Evolutionary conservation across 2,888 invertebrate genomes (phyloP), one percentile per base, ranked within the genome.

Genomic region (Sturmia bella): DNA sequence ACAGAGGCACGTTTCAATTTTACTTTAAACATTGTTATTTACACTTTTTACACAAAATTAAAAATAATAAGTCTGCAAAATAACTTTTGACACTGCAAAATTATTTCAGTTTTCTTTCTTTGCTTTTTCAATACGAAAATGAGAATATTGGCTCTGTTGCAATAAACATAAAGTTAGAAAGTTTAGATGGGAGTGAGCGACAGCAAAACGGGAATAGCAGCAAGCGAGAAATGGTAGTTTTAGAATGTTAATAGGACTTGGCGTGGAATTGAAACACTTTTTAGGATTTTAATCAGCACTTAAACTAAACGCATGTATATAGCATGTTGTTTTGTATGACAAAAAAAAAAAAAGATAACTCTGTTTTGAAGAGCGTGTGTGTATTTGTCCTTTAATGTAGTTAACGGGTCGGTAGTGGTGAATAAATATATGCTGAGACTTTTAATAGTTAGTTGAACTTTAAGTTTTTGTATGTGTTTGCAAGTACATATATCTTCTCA

Each of bases 1-100:
- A 72, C 52, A 75, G 79, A 82, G 82, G 82, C 82, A 82, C 82
- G 59, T 79, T 74, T 73, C 21, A 57, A 63, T 52, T 39, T 63
- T 59, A 24, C 27, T 54, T 61, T 61, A 37, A 12, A 52, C 13
- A 45, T 27, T 37, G 64, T 24, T 82, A 82, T 82, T 75, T 82
- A 82, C 82, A 82, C 78, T 79, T 82, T 82, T 66, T 82, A 82
- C 79, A 82, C 24, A 15, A 41, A 43, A 61, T 27, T 37, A 15
- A 41, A 15, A 61, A 43, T 4, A 9, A 9, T 41, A 21, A 1
- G 17, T 7, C 19, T 52, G 9, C 32, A 7, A 7, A 32, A 17
- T 27, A 27, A 13, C 17, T 43, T 70, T 70, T 21, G 63, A 27
- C 41, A 41, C 45, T 52, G 59, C 9, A 6, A 32, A 32, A 32